Conservation (phyloP, 2,888 invertebrate species). For the Fragum fragum region DNA sequence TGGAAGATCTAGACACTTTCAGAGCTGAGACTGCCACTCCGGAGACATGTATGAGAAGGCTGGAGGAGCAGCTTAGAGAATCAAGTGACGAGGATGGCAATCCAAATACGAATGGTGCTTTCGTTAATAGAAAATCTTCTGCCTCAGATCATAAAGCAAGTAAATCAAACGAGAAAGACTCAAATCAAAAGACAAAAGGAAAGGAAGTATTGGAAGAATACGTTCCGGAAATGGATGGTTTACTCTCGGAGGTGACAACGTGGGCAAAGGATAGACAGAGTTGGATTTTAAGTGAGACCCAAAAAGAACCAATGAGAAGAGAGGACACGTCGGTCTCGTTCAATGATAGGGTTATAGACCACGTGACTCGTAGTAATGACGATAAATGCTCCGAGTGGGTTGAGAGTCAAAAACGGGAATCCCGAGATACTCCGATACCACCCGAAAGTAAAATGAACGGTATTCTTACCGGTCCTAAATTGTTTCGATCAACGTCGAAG, state of each 20-base stretch:
- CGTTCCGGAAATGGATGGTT: conserved; percentile 46
- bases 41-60: conserved; percentile 52
- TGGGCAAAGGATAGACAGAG: conserved; percentile 65
- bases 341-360: conserved; percentile 50
- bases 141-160: not conserved
- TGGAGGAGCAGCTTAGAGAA: conserved; percentile 46
- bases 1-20: conserved; percentile 55
- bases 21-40: conserved; percentile 59
- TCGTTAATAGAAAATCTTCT: conserved; percentile 11
- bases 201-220: conserved; percentile 19
- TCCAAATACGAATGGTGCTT: conserved; percentile 22
- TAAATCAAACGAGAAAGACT: conserved; percentile 1
- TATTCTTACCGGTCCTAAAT: conserved; percentile 59
- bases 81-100: conserved; percentile 3
- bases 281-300: conserved; percentile 53
- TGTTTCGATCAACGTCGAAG: conserved; percentile 51
- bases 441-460: conserved; percentile 40
- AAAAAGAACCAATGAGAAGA: conserved; percentile 21
- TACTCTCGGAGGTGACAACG: conserved; percentile 56
- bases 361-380: conserved; percentile 40
- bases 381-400: conserved; percentile 59
- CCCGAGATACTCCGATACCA: conserved; percentile 4
- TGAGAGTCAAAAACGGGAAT: conserved; percentile 32
- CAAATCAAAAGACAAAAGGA: not conserved
- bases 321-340: conserved; percentile 43